Evolutionary conservation across 2,888 invertebrate genomes (phyloP), one percentile per base, ranked within the genome.

Genomic region (Melinaea menophilus): DNA sequence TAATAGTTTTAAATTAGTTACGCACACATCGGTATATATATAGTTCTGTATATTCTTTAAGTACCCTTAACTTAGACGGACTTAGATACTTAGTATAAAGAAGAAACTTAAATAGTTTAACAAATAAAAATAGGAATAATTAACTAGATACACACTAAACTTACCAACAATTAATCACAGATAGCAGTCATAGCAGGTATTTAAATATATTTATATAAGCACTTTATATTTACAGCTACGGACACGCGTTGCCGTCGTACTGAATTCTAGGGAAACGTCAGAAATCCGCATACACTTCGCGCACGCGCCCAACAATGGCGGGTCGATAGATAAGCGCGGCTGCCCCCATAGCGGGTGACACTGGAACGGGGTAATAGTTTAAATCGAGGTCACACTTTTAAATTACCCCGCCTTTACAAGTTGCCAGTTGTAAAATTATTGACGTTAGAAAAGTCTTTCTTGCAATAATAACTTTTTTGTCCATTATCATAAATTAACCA

Each of bases 281-380:
- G 79, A 75, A 76, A 82, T 85, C 86, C 86, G 88, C 88, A 88
- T 84, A 79, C 76, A 75, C 75, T 75, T 74, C 73, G 77, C 85
- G 88, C 88, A 78, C 82, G 88, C 84, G 86, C 77, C 72, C 69
- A 67, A 66, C 69, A 74, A 71, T 70, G 70, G 63, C 72, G 78
- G 85, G 86, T 87, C 87, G 87, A 87, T 87, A 87, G 76, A 85
- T 86, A 87, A 85, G 75, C 71, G 83, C 82, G 85, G 81, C 81
- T 85, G 81, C 85, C 83, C 83, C 78, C 85, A 85, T 85, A 78
- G 75, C 74, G 77, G 78, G 80, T 81, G 84, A 81, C 82, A 82
- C 84, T 85, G 83, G 77, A 85, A 83, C 82, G 80, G 87, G 88
- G 85, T 88, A 82, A 82, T 78, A 75, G 76, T 69, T 74, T 73